A percentile compares a stretch with the other conserved stretches of the same genome.
These are phyloP conservation scores for Camptogramma bilineatum DNA, from an alignment of 2,888 invertebrate species.

Conservation along the genomic window DNA sequence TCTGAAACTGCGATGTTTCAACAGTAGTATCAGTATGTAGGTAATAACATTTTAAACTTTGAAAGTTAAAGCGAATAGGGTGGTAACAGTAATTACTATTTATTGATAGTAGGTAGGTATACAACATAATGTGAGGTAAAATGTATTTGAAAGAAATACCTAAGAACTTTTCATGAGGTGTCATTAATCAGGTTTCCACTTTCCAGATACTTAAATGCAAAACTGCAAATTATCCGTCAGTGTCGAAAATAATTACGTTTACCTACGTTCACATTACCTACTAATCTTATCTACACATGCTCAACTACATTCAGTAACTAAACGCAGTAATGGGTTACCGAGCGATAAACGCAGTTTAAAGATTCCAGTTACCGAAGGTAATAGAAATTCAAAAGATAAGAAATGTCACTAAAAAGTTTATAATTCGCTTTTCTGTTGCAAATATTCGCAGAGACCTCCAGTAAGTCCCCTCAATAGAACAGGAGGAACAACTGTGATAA, in stretches of 20 bases:
- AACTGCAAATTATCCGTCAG: not conserved
- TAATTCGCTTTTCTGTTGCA: not conserved
- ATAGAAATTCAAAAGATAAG: slow-evolving; percentile 31
- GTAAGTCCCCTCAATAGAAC: slow-evolving; percentile 24
- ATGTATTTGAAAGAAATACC: too few relatives aligned
- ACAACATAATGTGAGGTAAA: too few relatives aligned
- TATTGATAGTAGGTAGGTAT: too few relatives aligned
- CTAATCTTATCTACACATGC: slow-evolving; percentile 43
- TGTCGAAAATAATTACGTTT: slow-evolving; percentile 20
- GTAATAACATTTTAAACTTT: too few relatives aligned
- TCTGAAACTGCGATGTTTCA: too few relatives aligned
- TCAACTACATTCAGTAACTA: slow-evolving; percentile 36
- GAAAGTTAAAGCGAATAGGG: too few relatives aligned
- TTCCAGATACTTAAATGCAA: not conserved
- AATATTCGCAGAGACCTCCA: slow-evolving; percentile 18
- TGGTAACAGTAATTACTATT: too few relatives aligned
- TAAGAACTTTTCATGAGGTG: too few relatives aligned
- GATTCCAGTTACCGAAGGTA: slow-evolving; percentile 24
- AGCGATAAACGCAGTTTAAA: slow-evolving; percentile 35
- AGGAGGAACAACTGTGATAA: slow-evolving; percentile 67
- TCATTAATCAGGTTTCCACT: not conserved
- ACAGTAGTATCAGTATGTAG: too few relatives aligned
- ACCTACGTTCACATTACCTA: slow-evolving; percentile 29
- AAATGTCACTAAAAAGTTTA: slow-evolving; percentile 10
- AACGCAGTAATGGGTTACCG: slow-evolving; percentile 38